Evolutionary conservation across 1,140 invertebrate genomes (phyloP).

Genomic region (Trichomalopsis sarcophagae): DNA sequence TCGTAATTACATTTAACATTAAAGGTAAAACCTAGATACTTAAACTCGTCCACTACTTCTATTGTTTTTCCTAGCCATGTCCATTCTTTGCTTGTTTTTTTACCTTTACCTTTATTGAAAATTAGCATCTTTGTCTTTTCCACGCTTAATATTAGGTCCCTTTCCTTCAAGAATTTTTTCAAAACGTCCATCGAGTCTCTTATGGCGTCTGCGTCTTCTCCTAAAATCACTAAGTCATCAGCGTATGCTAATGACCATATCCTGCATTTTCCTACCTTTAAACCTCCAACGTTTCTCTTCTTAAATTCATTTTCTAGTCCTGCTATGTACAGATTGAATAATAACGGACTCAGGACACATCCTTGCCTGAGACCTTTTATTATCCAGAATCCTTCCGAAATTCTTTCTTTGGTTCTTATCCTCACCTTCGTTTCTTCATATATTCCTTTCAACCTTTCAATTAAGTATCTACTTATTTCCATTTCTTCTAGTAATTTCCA

Average conservation of each 20-base stretch:
- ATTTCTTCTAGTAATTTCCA: too few relatives aligned
- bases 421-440: constrained; percentile 43
- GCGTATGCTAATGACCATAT: constrained; percentile 31
- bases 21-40: too few relatives aligned
- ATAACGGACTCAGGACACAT: constrained; percentile 61
- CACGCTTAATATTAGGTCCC: neutral
- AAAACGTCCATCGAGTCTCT: constrained; percentile 17
- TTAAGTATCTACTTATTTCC: too few relatives aligned
- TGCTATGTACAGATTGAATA: constrained; percentile 64
- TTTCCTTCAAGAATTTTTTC: constrained; percentile 12
- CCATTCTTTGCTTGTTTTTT: too few relatives aligned
- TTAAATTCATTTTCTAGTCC: constrained; percentile 27
- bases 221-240: constrained; percentile 25
- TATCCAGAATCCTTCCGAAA: constrained; percentile 53
- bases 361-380: constrained; percentile 61
- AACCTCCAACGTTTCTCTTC: constrained; percentile 26
- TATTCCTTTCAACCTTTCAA: too few relatives aligned
- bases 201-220: neutral
- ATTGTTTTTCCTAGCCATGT: too few relatives aligned
- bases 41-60: too few relatives aligned
- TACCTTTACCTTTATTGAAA: too few relatives aligned
- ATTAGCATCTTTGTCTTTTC: neutral
- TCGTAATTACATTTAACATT: too few relatives aligned
- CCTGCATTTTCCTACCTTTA: constrained; percentile 20
- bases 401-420: constrained; percentile 41